Conservation (phyloP, 2,113 vertebrate genomes). For the Dolichallabes microphthalmus region DNA sequence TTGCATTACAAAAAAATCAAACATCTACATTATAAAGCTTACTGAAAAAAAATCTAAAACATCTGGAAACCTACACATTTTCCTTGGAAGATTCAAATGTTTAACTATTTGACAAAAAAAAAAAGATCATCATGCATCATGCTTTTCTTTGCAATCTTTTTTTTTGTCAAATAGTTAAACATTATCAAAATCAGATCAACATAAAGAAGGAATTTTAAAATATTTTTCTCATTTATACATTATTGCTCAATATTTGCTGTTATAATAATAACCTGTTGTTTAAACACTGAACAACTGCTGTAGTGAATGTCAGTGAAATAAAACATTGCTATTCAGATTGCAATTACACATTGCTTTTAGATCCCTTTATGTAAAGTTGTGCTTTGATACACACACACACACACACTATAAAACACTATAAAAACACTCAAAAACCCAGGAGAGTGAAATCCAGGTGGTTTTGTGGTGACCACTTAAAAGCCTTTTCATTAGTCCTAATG, state of each 20-base stretch:
- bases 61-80: background rate
- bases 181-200: background rate
- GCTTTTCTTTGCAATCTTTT: background rate
- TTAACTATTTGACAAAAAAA: too few species aligned
- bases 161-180: background rate
- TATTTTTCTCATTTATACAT: background rate
- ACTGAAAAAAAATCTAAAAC: background rate
- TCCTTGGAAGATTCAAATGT: background rate
- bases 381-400: background rate
- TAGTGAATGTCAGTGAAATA: conserved; percentile 1
- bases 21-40: conserved; percentile 61
- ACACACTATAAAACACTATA: conserved; percentile 13
- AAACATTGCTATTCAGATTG: conserved; percentile 20
- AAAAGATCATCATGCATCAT: too few species aligned
- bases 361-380: conserved; percentile 8
- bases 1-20: conserved; percentile 75
- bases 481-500: conserved; percentile 81
- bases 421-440: conserved; percentile 19
- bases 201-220: background rate
- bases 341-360: background rate
- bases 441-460: conserved; percentile 72
- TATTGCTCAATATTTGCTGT: background rate
- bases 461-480: conserved; percentile 74
- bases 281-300: background rate
- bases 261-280: background rate